These are phyloP conservation scores for Zaprionus inermis DNA, from an alignment of 1,140 invertebrate species.

Conservation along the genomic window DNA sequence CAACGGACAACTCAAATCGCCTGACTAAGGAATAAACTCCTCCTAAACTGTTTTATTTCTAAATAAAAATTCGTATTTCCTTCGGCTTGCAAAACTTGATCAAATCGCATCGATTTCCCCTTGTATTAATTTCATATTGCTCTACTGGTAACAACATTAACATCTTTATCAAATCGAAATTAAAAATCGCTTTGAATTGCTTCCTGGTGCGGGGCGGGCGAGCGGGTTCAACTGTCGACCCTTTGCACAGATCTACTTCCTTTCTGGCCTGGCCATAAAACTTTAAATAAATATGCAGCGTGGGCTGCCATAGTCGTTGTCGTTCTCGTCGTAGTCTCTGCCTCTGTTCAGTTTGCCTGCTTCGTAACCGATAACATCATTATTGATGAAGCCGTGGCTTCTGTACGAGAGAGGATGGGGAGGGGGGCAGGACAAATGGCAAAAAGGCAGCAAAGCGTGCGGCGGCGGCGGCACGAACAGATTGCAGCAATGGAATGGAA, in stretches of 20 bases:
- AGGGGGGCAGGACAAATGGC: slow-evolving; percentile 46
- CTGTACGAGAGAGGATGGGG: too few species aligned
- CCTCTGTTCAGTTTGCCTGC: slow-evolving; percentile 49
- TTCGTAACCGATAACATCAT: slow-evolving; percentile 80
- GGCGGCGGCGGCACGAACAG: slow-evolving; percentile 62
- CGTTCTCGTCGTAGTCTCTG: slow-evolving; percentile 28
- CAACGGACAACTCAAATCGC: background rate
- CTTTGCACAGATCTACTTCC: slow-evolving; percentile 21
- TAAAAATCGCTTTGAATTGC: slow-evolving; percentile 78
- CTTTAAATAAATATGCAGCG: slow-evolving; percentile 81
- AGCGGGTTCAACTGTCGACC: too few species aligned
- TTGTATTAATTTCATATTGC: slow-evolving; percentile 76
- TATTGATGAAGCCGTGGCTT: slow-evolving; percentile 77
- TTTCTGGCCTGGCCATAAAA: slow-evolving; percentile 67
- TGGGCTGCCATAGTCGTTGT: slow-evolving; percentile 55
- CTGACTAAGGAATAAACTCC: too few species aligned
- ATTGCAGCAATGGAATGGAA: slow-evolving; percentile 53
- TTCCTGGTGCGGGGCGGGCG: too few species aligned
- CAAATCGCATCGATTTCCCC: slow-evolving; percentile 66
- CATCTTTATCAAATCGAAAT: slow-evolving; percentile 81
- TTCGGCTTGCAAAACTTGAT: slow-evolving; percentile 43
- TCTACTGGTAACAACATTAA: too few species aligned
- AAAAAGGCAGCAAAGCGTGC: slow-evolving; percentile 59
- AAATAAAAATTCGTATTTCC: background rate
- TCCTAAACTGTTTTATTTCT: background rate